These are phyloP conservation scores for Clarias platycephalus DNA, from an alignment of 2,797 vertebrate genomes.

Conservation along the genomic window DNA sequence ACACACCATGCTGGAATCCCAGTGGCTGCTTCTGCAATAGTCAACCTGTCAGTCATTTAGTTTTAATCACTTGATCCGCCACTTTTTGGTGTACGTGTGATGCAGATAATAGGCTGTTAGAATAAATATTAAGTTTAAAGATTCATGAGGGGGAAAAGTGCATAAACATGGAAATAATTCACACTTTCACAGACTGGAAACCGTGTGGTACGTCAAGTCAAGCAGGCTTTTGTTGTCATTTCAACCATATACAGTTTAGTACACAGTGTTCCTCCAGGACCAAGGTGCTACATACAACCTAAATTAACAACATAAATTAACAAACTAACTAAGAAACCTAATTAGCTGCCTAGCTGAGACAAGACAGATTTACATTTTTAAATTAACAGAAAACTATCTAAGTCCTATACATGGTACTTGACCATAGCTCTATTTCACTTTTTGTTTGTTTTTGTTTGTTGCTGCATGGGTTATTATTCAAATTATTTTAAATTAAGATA, in stretches of 20 bases:
- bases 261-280: too few species aligned
- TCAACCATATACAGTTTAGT: too few species aligned
- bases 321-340: too few species aligned
- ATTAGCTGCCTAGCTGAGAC: too few species aligned
- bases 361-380: too few species aligned
- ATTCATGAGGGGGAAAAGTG: not conserved
- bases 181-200: not conserved
- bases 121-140: not conserved
- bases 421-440: not conserved
- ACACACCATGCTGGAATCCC: slow-evolving; percentile 45
- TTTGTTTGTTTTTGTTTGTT: not conserved
- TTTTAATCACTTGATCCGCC: slow-evolving; percentile 27
- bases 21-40: slow-evolving; percentile 39
- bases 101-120: not conserved
- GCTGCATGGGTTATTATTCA: not conserved
- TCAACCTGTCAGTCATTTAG: slow-evolving; percentile 46
- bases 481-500: not conserved
- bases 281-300: too few species aligned
- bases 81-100: too few species aligned
- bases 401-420: too few species aligned
- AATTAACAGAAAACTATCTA: too few species aligned
- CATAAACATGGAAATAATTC: not conserved
- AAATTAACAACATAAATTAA: too few species aligned
- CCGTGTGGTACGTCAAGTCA: too few species aligned
- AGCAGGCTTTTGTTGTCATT: too few species aligned